Conservation (phyloP, 1,140 invertebrate genomes). For the Saccostrea echinata region DNA sequence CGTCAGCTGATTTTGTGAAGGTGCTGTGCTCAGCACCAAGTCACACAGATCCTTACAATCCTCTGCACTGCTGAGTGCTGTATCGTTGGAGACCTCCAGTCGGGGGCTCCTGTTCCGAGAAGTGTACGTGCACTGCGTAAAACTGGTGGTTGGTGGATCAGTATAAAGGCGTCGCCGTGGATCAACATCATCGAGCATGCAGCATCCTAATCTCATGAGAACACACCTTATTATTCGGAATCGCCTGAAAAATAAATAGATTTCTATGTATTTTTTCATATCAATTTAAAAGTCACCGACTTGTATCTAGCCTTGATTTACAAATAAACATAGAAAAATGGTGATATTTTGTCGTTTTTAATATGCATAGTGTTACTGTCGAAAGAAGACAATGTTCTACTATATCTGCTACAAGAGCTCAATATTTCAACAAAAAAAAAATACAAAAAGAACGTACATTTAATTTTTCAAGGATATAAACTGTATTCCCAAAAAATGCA, state of each 20-base stretch:
- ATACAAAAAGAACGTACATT: no score
- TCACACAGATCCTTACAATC: slow-evolving; percentile 7
- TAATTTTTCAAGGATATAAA: no score
- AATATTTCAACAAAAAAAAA: no score
- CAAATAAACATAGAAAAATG: no score
- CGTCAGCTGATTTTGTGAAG: background rate
- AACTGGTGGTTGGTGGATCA: slow-evolving; percentile 1
- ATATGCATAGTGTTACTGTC: no score
- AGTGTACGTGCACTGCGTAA: slow-evolving; percentile 9
- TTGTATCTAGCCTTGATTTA: no score
- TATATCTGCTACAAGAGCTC: no score
- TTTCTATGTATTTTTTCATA: background rate
- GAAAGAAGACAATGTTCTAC: no score
- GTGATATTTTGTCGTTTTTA: no score
- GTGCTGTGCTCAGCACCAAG: background rate
- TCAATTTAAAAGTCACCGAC: no score
- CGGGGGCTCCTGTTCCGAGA: background rate
- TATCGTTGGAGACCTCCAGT: background rate
- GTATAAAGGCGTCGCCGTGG: background rate
- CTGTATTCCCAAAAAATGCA: no score
- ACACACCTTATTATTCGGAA: slow-evolving; percentile 27
- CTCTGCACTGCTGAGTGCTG: background rate
- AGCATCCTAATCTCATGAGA: slow-evolving; percentile 10
- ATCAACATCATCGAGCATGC: background rate
- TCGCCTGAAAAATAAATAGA: background rate